Conservation (phyloP, 1,140 invertebrate species). For the Aphis craccivora region DNA sequence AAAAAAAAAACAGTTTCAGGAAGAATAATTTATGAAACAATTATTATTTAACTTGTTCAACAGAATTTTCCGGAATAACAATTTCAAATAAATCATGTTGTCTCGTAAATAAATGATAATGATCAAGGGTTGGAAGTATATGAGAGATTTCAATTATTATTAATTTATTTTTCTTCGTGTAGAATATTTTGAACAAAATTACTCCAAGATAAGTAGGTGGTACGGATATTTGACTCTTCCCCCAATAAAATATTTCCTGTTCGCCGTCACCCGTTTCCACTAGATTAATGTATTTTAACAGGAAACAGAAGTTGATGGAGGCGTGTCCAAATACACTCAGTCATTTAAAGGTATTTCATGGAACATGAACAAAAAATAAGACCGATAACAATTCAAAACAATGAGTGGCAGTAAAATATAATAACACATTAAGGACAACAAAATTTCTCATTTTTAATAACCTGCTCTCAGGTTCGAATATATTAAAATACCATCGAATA, state of each 20-base stretch:
- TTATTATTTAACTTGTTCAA: background rate
- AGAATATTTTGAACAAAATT: background rate
- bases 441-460: slow-evolving; percentile 25
- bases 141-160: slow-evolving; percentile 11
- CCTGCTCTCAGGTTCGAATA: background rate
- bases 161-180: background rate
- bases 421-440: slow-evolving; percentile 27
- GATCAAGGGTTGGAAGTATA: slow-evolving; percentile 6
- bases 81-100: slow-evolving; percentile 36
- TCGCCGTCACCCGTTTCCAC: background rate
- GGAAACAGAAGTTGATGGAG: slow-evolving; percentile 24
- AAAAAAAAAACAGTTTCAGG: background rate
- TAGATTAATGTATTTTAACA: slow-evolving; percentile 33
- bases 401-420: slow-evolving; percentile 31
- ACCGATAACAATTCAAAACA: slow-evolving; percentile 19
- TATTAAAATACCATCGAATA: slow-evolving; percentile 25
- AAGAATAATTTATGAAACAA: slow-evolving; percentile 11
- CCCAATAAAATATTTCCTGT: slow-evolving; percentile 21
- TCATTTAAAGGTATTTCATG: background rate
- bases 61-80: background rate
- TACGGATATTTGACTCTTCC: background rate
- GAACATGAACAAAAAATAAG: background rate
- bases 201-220: background rate
- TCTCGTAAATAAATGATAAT: slow-evolving; percentile 28
- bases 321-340: background rate